phyloP scores from a whole-genome alignment of 2,888 invertebrate species.

The Agrochola macilenta region DNA sequence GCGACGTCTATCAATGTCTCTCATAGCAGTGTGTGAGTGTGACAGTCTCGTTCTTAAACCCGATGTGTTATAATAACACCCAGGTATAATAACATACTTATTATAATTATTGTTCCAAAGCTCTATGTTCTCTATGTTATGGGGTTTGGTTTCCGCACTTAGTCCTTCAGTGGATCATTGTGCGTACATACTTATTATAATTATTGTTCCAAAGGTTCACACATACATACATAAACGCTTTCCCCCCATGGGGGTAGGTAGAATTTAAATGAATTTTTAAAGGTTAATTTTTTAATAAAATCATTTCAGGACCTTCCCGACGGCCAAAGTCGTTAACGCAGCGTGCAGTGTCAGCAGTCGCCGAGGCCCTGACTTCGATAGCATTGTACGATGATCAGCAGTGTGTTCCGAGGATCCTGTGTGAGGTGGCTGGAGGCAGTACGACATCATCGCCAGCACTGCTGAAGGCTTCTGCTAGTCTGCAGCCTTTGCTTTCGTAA shows the following conservation, averaged over 20 bases:
- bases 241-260: too few species aligned
- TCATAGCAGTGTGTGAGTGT: not conserved
- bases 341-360: conserved; percentile 80
- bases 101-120: not conserved
- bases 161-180: too few species aligned
- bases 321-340: conserved; percentile 76
- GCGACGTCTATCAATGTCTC: not conserved
- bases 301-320: conserved; percentile 73
- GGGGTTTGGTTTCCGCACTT: too few species aligned
- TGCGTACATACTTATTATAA: not conserved
- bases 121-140: too few species aligned
- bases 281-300: not conserved
- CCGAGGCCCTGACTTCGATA: conserved; percentile 84
- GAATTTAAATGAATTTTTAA: too few species aligned
- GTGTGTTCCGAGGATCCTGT: conserved; percentile 95
- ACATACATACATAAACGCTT: not conserved
- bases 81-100: not conserved
- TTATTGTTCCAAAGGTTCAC: not conserved
- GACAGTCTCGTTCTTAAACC: not conserved
- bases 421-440: conserved; percentile 93
- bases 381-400: conserved; percentile 93
- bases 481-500: conserved; percentile 91
- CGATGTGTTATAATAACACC: not conserved
- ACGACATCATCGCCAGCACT: conserved; percentile 72
- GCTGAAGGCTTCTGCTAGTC: conserved; percentile 82